A percentile compares a stretch with the other conserved stretches of the same genome.
These are phyloP conservation scores for Onthophagus sagittarius DNA, from an alignment of 2,888 invertebrate species.

Conservation along the genomic window DNA sequence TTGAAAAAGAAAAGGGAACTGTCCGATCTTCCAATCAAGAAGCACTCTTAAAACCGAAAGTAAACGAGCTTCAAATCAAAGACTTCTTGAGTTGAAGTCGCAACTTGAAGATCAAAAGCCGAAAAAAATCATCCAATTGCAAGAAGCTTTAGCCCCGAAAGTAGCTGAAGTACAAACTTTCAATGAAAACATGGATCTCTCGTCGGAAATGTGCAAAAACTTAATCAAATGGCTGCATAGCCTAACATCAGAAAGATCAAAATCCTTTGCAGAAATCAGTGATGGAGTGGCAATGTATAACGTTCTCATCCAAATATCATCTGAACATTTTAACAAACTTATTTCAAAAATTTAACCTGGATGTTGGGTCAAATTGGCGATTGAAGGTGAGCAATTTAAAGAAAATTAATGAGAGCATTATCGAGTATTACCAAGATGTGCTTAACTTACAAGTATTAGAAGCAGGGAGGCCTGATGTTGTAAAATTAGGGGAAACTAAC, in stretches of 20 bases:
- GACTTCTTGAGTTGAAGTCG: constrained; percentile 76
- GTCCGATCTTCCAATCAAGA: constrained; percentile 61
- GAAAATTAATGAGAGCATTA: constrained; percentile 76
- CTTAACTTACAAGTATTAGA: constrained; percentile 77
- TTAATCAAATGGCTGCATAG: constrained; percentile 60
- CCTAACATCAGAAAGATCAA: constrained; percentile 58
- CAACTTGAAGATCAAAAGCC: constrained; percentile 59
- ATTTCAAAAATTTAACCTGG: constrained; percentile 86
- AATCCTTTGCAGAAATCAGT: constrained; percentile 68
- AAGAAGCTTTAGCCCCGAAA: constrained; percentile 65
- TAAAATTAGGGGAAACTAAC: constrained; percentile 76
- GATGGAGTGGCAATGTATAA: constrained; percentile 88
- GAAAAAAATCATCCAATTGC: constrained; percentile 54
- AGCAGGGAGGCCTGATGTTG: constrained; percentile 81
- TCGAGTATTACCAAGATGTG: constrained; percentile 86
- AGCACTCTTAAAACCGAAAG: constrained; percentile 63
- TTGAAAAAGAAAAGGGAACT: constrained; percentile 90
- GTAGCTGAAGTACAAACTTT: constrained; percentile 76
- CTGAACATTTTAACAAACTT: constrained; percentile 73
- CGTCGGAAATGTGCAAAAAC: constrained; percentile 47
- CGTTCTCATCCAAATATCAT: constrained; percentile 79
- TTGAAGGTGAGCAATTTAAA: constrained; percentile 84
- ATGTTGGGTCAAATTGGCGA: constrained; percentile 83
- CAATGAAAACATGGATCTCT: constrained; percentile 43
- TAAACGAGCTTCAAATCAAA: constrained; percentile 74